These are phyloP conservation scores for Calidris pygmaea DNA, from an alignment of 2,113 vertebrate genomes.

Conservation along the genomic window DNA sequence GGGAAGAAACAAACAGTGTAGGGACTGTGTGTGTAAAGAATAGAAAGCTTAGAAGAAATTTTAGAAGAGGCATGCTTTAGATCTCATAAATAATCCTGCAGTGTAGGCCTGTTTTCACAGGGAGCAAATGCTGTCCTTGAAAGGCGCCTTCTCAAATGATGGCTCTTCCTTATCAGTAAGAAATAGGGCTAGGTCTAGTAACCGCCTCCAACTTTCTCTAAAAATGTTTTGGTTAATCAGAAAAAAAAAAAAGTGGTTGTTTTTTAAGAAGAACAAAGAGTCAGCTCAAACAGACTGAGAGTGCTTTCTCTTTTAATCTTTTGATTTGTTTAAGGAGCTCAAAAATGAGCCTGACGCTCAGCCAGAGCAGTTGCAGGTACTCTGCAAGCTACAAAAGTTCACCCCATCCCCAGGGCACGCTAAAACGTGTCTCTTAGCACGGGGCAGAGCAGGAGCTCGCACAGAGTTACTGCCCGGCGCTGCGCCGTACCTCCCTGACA, in stretches of 20 bases:
- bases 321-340: not conserved
- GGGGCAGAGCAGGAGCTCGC: not conserved
- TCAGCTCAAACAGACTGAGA: not conserved
- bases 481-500: not conserved
- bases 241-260: not conserved
- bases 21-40: not conserved
- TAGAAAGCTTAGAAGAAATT: not conserved
- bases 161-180: not conserved
- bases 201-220: not conserved
- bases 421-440: not conserved
- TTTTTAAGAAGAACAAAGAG: not conserved
- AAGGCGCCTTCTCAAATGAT: not conserved
- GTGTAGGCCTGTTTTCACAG: not conserved
- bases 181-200: not conserved
- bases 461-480: not conserved
- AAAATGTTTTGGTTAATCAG: not conserved
- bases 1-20: not conserved
- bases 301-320: not conserved
- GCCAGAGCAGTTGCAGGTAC: not conserved
- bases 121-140: not conserved
- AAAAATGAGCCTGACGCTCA: not conserved
- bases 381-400: not conserved
- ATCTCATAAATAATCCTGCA: not conserved
- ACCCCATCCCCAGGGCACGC: not conserved
- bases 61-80: not conserved